A percentile compares a stretch with the other conserved stretches of the same genome.
Evolutionary conservation across 92 coral and sea anemone genomes (phyloP).

Genomic region (Epizoanthus fatuus): DNA sequence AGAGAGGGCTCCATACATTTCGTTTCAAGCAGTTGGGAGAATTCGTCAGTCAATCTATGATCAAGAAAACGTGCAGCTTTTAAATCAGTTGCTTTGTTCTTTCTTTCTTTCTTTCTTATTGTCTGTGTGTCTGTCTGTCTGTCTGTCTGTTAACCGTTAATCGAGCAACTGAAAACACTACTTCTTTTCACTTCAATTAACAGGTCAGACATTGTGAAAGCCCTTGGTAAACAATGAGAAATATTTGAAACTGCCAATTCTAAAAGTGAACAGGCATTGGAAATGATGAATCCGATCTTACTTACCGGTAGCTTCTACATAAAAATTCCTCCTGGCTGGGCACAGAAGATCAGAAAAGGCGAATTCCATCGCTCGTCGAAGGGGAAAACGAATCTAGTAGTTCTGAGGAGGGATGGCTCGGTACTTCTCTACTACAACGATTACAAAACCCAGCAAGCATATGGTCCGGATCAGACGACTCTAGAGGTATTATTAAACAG

Average conservation of each 20-base stretch:
- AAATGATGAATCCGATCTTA: neutral
- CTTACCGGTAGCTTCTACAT: slow-evolving; percentile 27
- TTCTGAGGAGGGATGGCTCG: neutral
- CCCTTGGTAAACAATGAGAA: slow-evolving; percentile 25
- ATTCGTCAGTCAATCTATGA: no score
- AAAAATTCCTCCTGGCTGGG: slow-evolving; percentile 25
- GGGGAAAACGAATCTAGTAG: neutral
- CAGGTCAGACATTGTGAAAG: slow-evolving; percentile 27
- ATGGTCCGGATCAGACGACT: slow-evolving; percentile 20
- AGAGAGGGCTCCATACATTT: no score
- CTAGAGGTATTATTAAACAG: neutral
- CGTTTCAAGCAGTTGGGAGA: no score
- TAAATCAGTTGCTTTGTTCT: no score
- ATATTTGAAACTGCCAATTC: no score
- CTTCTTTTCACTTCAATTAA: neutral
- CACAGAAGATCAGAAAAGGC: slow-evolving; percentile 1
- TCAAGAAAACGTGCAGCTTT: no score
- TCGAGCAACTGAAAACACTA: no score
- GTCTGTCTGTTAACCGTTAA: no score
- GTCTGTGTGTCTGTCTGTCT: no score
- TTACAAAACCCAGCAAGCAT: neutral
- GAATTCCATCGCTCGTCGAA: slow-evolving; percentile 7
- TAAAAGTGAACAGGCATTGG: neutral
- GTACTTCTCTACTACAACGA: slow-evolving; percentile 10
- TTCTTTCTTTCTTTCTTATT: no score